Percentiles rank a stretch among this genome's conserved stretches.
Evolutionary conservation across 1,140 invertebrate genomes (phyloP).

Genomic region (Cherax destructor): DNA sequence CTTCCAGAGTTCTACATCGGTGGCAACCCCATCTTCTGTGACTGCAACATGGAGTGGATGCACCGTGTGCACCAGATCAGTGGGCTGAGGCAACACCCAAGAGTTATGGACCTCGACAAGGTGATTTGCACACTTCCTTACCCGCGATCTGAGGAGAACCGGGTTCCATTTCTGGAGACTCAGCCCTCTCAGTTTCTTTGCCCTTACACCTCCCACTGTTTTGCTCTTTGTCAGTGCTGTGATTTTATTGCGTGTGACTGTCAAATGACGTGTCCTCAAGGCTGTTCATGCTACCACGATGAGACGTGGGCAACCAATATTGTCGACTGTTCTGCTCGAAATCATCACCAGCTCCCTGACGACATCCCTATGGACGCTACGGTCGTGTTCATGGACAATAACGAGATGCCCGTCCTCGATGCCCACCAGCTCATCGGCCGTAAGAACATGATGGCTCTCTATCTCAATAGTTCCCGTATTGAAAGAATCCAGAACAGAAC

Average conservation of each 20-base stretch:
- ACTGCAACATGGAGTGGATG: constrained; percentile 95
- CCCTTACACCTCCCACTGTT: constrained; percentile 94
- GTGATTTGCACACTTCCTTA: constrained; percentile 93
- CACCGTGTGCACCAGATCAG: constrained; percentile 88
- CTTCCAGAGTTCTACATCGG: constrained; percentile 91
- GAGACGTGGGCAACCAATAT: constrained; percentile 94
- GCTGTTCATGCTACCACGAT: constrained; percentile 80
- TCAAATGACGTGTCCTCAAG: constrained; percentile 76
- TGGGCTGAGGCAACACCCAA: constrained; percentile 87
- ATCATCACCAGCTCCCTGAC: constrained; percentile 85
- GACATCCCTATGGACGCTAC: constrained; percentile 95
- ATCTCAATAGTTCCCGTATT: constrained; percentile 89
- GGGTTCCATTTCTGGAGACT: constrained; percentile 87
- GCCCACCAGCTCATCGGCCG: constrained; percentile 94
- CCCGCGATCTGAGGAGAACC: constrained; percentile 85
- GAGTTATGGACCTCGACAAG: constrained; percentile 92
- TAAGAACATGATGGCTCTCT: constrained; percentile 90
- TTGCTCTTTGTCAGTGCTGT: constrained; percentile 94
- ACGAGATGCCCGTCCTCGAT: constrained; percentile 87
- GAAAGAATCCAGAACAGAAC: constrained; percentile 93
- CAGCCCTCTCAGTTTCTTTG: constrained; percentile 93
- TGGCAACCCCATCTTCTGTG: constrained; percentile 92
- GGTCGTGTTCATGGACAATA: constrained; percentile 93
- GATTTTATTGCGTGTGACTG: constrained; percentile 96
- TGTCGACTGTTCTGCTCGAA: constrained; percentile 89